phyloP scores from a whole-genome alignment of 2,797 vertebrate species.

The Ambastaia sidthimunki region DNA sequence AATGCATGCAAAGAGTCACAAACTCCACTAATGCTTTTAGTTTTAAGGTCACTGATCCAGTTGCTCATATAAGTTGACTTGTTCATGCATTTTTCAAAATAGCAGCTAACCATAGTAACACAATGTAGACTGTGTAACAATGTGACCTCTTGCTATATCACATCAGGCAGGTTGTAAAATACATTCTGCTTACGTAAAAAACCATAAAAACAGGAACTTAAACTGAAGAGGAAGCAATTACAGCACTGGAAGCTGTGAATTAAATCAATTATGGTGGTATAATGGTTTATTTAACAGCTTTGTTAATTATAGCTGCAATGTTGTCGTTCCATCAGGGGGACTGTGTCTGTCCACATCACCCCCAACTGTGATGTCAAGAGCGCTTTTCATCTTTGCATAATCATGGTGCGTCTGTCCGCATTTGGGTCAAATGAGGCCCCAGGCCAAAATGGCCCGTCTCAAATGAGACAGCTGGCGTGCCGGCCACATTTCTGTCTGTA shows the following conservation, averaged over 20 bases:
- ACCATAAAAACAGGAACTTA: neutral
- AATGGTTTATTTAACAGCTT: neutral
- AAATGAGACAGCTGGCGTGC: neutral
- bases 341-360: neutral
- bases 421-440: slow-evolving; percentile 5
- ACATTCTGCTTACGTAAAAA: neutral
- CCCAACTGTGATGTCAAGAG: neutral
- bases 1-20: neutral
- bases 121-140: neutral
- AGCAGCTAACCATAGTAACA: neutral
- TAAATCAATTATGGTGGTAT: neutral
- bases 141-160: neutral
- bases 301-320: neutral
- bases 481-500: neutral
- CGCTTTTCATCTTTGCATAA: neutral
- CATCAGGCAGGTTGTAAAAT: neutral
- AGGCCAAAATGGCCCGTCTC: slow-evolving; percentile 15
- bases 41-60: neutral
- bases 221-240: neutral
- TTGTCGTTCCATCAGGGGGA: neutral
- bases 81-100: neutral
- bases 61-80: neutral
- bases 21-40: neutral
- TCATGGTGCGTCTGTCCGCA: neutral
- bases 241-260: neutral